These are phyloP conservation scores for Pyrochroa serraticornis DNA, from an alignment of 2,888 invertebrate species.

Conservation along the genomic window DNA sequence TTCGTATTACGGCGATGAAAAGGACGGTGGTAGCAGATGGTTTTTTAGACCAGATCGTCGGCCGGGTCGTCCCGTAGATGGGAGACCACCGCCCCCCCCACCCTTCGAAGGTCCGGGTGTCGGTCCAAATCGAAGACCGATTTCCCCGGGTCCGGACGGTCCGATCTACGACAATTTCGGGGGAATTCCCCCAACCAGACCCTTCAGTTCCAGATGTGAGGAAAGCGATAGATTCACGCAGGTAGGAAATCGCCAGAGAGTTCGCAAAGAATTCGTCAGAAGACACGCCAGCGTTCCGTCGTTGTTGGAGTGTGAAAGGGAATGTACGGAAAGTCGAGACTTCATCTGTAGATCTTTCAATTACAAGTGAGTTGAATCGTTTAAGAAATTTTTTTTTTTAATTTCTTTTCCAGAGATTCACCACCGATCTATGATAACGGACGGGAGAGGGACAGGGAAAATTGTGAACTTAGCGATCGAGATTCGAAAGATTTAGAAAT, in stretches of 20 bases:
- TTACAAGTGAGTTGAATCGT: slow-evolving; percentile 65
- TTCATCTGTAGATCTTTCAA: slow-evolving; percentile 88
- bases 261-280: slow-evolving; percentile 78
- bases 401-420: slow-evolving; percentile 33
- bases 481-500: slow-evolving; percentile 84
- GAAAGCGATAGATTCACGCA: slow-evolving; percentile 83
- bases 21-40: slow-evolving; percentile 52
- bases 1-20: slow-evolving; percentile 50
- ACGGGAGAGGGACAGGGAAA: slow-evolving; percentile 72
- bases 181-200: slow-evolving; percentile 53
- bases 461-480: slow-evolving; percentile 88
- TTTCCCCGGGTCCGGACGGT: slow-evolving; percentile 55
- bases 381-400: background rate
- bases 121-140: slow-evolving; percentile 44
- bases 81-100: slow-evolving; percentile 33
- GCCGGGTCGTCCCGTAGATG: slow-evolving; percentile 45
- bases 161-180: slow-evolving; percentile 56
- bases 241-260: slow-evolving; percentile 77
- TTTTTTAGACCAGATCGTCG: slow-evolving; percentile 51
- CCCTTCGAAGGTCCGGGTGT: slow-evolving; percentile 31
- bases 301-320: slow-evolving; percentile 81
- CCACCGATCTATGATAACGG: slow-evolving; percentile 54
- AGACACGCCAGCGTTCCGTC: slow-evolving; percentile 76
- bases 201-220: slow-evolving; percentile 71
- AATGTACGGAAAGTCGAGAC: slow-evolving; percentile 81